Conservation (phyloP, 2,113 vertebrate species). For the Heterochromis multidens region DNA sequence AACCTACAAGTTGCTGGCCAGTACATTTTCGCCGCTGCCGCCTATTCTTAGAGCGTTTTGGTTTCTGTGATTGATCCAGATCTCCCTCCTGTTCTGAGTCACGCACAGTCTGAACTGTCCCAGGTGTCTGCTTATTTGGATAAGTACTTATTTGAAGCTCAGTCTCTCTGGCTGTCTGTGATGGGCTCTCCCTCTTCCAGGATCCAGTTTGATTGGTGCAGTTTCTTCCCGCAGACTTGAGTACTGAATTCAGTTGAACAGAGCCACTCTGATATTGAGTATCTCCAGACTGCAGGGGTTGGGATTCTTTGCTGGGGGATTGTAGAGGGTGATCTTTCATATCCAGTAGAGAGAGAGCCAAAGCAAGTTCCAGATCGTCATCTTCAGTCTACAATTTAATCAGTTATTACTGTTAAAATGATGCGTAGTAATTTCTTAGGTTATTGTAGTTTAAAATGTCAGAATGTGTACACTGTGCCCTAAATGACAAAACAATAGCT, state of each 20-base stretch:
- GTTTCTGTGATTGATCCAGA: constrained; percentile 19
- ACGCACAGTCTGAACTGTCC: neutral
- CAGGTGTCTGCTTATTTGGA: neutral
- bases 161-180: neutral
- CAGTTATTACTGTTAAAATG: neutral
- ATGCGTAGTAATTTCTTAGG: neutral
- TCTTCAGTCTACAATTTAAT: constrained; percentile 52
- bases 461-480: neutral
- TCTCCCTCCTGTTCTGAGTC: neutral
- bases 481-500: neutral
- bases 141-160: neutral
- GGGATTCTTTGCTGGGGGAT: neutral
- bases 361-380: constrained; percentile 60
- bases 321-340: constrained; percentile 11
- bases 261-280: neutral
- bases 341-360: constrained; percentile 61
- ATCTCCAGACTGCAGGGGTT: neutral
- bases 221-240: neutral
- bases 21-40: constrained; percentile 44
- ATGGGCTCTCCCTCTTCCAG: neutral
- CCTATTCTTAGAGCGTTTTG: constrained; percentile 51
- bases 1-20: constrained; percentile 44
- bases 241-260: neutral
- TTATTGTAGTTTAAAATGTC: neutral
- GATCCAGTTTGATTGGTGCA: neutral